Evolutionary conservation across 2,113 vertebrate species (phyloP).

Genomic region (Rhagologus leucostigma): DNA sequence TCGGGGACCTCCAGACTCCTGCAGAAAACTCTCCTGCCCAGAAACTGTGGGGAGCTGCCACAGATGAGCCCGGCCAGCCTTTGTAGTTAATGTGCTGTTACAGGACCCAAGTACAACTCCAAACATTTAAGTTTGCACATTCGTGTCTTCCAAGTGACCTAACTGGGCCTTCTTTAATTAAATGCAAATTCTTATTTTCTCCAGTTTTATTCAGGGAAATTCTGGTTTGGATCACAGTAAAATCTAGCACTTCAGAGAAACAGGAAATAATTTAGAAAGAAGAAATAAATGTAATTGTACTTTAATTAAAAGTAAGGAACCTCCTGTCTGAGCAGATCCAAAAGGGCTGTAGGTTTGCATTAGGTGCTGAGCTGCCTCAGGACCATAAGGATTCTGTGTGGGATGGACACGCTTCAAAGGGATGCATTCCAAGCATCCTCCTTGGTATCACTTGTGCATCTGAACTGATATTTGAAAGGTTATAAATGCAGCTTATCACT

Average conservation of each 20-base stretch:
- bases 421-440: background rate
- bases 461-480: background rate
- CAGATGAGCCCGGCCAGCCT: conserved; percentile 34
- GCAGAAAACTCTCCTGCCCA: background rate
- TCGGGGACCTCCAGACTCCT: background rate
- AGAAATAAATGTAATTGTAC: background rate
- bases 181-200: background rate
- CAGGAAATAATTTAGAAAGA: background rate
- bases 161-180: background rate
- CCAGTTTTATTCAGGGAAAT: background rate
- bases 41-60: background rate
- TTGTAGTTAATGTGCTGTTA: background rate
- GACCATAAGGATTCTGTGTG: background rate
- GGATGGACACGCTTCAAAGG: background rate
- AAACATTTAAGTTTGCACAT: background rate
- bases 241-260: background rate
- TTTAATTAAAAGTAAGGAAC: background rate
- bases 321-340: background rate
- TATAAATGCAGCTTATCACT: background rate
- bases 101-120: background rate
- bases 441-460: background rate
- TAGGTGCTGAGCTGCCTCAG: background rate
- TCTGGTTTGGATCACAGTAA: background rate
- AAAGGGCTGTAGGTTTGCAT: background rate
- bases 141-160: background rate